Percentiles rank a stretch among this genome's conserved stretches.
Evolutionary conservation across 1,140 invertebrate genomes (phyloP).

Genomic region (Neotoxoptera formosana): DNA sequence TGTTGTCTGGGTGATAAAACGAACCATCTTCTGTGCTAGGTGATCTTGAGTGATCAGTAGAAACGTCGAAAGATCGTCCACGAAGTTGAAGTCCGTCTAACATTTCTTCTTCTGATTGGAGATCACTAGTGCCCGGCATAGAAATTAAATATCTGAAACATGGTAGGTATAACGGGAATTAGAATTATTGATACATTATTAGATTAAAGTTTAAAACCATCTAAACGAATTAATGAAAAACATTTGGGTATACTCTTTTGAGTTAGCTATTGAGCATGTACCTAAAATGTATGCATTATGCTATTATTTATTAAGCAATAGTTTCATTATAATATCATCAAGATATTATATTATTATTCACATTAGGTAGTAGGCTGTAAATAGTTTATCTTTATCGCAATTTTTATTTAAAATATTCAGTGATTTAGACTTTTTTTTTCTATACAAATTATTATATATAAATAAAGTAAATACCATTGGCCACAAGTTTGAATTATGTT

Average conservation of each 20-base stretch:
- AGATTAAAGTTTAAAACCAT: background rate
- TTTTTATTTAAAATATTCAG: background rate
- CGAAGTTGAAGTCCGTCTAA: constrained; percentile 47
- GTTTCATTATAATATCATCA: background rate
- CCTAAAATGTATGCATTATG: background rate
- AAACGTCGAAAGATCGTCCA: constrained; percentile 47
- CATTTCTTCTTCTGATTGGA: constrained; percentile 44
- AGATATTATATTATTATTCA: background rate
- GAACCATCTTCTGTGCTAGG: constrained; percentile 40
- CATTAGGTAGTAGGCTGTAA: background rate
- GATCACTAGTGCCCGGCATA: constrained; percentile 35
- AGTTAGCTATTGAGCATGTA: background rate
- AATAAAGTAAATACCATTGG: background rate
- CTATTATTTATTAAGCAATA: background rate
- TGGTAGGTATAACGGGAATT: background rate
- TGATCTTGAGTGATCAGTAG: constrained; percentile 28
- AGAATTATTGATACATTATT: background rate
- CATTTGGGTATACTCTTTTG: too few species aligned
- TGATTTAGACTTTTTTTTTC: background rate
- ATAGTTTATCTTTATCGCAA: background rate
- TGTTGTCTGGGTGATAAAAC: constrained; percentile 25
- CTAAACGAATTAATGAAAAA: background rate
- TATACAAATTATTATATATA: background rate
- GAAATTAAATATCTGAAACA: constrained; percentile 23
- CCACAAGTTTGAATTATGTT: background rate